Base-by-base conservation (phyloP, 2,113 vertebrate genomes). In the Suricata suricatta region DNA sequence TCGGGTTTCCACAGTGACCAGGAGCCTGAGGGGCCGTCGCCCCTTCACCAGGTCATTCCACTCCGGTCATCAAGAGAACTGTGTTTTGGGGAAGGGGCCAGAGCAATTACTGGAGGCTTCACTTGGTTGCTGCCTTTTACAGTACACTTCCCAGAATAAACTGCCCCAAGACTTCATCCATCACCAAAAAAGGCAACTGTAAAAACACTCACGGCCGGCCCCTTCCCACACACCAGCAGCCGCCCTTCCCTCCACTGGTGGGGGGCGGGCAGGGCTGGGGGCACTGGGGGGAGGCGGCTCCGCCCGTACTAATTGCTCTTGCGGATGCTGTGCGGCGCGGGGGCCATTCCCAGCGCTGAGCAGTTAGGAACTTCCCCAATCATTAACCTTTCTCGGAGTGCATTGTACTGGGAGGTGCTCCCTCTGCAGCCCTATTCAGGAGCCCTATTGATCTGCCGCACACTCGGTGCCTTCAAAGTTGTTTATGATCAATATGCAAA, bases 401-500 rank as follows among this genome's bases (percentile, higher is more conserved):
- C 98, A 93, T 93, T 96, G 97, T 95, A 96, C 99, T 96, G 99
- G 99, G 99, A 99, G 98, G 98, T 98, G 98, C 99, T 99, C 98
- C 96, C 99, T 98, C 99, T 98, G 98, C 98, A 99, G 98, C 98
- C 99, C 99, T 99, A 98, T 99, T 99, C 98, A 98, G 99, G 99
- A 99, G 99, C 98, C 98, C 99, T 99, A 99, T 99, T 99, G 99
- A 99, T 99, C 99, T 98, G 97, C 98, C 98, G 99, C 99, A 99
- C 99, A 99, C 99, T 99, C 98, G 99, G 99, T 99, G 99, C 99
- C 99, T 99, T 99, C 99, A 98, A 99, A 99, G 99, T 99, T 99
- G 99, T 99, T 99, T 99, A 99, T 99, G 99, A 99, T 99, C 99
- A 99, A 99, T 99, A 99, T 99, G 99, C 99, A 99, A 99, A 99